These are phyloP conservation scores for Rissa tridactyla DNA, from an alignment of 2,113 vertebrate genomes.

Conservation along the genomic window DNA sequence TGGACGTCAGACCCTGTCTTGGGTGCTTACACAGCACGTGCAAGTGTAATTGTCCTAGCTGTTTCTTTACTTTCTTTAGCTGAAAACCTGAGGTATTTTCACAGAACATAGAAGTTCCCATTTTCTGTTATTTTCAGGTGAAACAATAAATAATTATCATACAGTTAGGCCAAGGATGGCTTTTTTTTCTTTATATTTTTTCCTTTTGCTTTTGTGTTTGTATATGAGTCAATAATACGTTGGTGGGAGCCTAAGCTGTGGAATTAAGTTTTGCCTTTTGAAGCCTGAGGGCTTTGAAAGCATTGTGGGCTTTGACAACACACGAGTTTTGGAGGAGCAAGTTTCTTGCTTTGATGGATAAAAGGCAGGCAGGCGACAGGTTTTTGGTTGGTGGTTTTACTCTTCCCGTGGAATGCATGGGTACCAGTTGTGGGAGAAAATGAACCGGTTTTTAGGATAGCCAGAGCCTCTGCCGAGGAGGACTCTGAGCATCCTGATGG, in stretches of 20 bases:
- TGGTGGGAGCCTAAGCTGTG: background rate
- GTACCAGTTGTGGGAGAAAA: background rate
- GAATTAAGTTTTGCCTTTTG: background rate
- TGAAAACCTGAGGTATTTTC: background rate
- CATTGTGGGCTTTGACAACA: background rate
- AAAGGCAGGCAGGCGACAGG: background rate
- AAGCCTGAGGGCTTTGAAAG: background rate
- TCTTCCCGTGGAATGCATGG: background rate
- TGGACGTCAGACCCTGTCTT: background rate
- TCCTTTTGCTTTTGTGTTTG: background rate
- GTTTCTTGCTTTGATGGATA: background rate
- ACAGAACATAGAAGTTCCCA: background rate
- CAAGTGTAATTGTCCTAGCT: background rate
- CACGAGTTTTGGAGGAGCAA: background rate
- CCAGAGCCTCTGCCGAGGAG: background rate
- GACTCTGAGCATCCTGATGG: background rate
- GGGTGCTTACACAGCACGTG: background rate
- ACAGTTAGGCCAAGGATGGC: background rate
- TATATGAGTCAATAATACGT: background rate
- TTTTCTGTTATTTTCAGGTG: background rate
- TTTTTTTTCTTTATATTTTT: background rate
- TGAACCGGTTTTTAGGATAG: background rate
- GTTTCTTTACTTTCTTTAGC: background rate
- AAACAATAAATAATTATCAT: background rate
- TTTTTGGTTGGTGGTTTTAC: background rate